Evolutionary conservation across 92 coral and sea anemone species (phyloP).

Genomic region (Epizoanthus scotinus): DNA sequence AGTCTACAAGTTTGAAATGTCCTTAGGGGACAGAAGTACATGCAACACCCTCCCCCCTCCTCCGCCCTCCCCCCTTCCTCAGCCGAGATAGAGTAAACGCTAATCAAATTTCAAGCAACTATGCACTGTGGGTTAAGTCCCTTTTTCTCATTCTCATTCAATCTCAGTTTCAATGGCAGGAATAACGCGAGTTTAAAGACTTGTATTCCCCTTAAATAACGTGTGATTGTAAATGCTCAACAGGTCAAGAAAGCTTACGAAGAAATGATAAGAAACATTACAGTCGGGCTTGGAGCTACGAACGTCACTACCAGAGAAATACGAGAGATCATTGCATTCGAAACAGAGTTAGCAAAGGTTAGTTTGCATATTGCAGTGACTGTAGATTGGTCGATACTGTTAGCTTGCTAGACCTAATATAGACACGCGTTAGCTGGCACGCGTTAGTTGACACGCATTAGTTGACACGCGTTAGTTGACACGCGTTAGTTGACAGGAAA

Average conservation of each 20-base stretch:
- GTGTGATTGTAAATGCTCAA: neutral
- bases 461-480: too few species aligned
- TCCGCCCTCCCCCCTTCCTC: too few species aligned
- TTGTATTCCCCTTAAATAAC: neutral
- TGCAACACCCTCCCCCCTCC: too few species aligned
- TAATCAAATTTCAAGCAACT: too few species aligned
- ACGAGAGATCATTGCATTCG: slow-evolving; percentile 64
- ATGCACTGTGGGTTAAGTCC: neutral
- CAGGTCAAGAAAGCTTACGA: slow-evolving; percentile 65
- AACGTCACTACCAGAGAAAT: slow-evolving; percentile 53
- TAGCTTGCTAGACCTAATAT: too few species aligned
- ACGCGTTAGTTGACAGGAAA: too few species aligned
- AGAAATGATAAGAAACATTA: slow-evolving; percentile 67
- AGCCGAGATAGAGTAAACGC: too few species aligned
- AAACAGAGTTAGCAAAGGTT: slow-evolving; percentile 76
- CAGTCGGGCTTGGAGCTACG: slow-evolving; percentile 54
- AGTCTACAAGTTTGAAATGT: too few species aligned
- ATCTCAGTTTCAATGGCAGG: neutral
- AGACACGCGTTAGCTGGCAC: too few species aligned
- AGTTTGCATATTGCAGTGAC: neutral
- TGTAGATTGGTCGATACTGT: too few species aligned
- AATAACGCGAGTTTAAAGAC: neutral
- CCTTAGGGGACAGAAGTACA: too few species aligned
- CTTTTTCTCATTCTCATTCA: neutral
- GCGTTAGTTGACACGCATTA: too few species aligned